phyloP scores from a whole-genome alignment of 92 coral and sea anemone genomes.

The Porites cylindrica region DNA sequence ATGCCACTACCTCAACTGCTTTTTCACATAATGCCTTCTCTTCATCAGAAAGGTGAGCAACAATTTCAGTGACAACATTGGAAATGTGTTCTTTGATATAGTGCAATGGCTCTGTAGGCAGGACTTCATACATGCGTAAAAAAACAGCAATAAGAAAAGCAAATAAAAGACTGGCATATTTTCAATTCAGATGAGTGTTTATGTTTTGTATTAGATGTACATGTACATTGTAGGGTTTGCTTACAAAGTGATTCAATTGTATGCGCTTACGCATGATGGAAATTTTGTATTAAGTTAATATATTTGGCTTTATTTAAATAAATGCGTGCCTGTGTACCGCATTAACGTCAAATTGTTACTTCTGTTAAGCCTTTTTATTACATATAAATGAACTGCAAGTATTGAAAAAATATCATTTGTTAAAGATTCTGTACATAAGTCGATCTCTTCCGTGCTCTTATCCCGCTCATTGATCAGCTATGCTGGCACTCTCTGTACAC shows the following conservation, averaged over 20 bases:
- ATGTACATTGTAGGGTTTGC: too few relatives aligned
- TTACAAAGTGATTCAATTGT: too few relatives aligned
- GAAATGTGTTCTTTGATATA: conserved; percentile 21
- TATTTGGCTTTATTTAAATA: too few relatives aligned
- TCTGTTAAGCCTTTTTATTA: too few relatives aligned
- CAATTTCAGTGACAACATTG: conserved; percentile 5
- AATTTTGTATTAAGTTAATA: too few relatives aligned
- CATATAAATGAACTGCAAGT: background rate
- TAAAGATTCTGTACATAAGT: conserved; percentile 17
- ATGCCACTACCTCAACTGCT: conserved; percentile 3
- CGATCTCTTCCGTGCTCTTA: conserved; percentile 15
- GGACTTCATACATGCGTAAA: conserved; percentile 17
- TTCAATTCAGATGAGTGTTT: conserved; percentile 8
- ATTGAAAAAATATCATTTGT: background rate
- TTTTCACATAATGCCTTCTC: background rate
- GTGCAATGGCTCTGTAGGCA: conserved; percentile 9
- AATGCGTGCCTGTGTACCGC: too few relatives aligned
- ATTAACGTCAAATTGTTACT: too few relatives aligned
- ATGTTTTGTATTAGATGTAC: conserved; percentile 17
- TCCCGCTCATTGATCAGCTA: conserved; percentile 28
- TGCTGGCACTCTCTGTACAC: conserved; percentile 37
- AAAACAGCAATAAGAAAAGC: conserved; percentile 1
- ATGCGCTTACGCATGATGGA: too few relatives aligned
- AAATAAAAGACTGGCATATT: conserved; percentile 8
- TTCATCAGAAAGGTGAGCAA: conserved; percentile 7